phyloP scores from a whole-genome alignment of 2,888 invertebrate genomes.

The Brachycybe producta region DNA sequence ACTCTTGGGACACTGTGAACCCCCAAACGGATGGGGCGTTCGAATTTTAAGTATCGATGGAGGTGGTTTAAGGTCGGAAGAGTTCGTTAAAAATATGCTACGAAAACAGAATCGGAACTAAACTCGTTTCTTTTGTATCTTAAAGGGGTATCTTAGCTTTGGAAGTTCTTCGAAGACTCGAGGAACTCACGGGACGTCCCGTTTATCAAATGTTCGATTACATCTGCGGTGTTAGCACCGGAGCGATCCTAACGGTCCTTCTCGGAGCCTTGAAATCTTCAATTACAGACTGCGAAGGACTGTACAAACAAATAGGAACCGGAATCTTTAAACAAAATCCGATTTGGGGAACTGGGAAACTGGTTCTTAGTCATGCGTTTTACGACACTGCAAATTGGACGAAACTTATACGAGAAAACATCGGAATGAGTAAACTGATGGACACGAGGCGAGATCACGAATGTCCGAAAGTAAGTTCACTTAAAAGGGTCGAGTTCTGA shows the following conservation, averaged over 20 bases:
- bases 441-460: constrained; percentile 42
- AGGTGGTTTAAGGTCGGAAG: constrained; percentile 54
- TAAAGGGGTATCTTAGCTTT: constrained; percentile 67
- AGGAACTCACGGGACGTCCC: constrained; percentile 45
- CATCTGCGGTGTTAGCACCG: constrained; percentile 70
- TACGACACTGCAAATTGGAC: constrained; percentile 79
- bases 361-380: constrained; percentile 75
- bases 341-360: constrained; percentile 54
- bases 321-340: constrained; percentile 53
- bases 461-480: no score
- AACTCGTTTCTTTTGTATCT: neutral
- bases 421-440: constrained; percentile 35
- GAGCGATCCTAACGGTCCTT: constrained; percentile 63
- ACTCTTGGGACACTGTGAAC: constrained; percentile 54
- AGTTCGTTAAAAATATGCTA: neutral
- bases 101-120: neutral
- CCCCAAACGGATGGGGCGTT: constrained; percentile 57
- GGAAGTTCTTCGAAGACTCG: constrained; percentile 63
- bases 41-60: constrained; percentile 76
- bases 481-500: constrained; percentile 35
- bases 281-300: constrained; percentile 46
- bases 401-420: constrained; percentile 41
- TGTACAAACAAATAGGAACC: constrained; percentile 47
- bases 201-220: constrained; percentile 67
- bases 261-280: constrained; percentile 48